Evolutionary conservation across 2,113 vertebrate species (phyloP).

Genomic region (Malurus cyaneus): DNA sequence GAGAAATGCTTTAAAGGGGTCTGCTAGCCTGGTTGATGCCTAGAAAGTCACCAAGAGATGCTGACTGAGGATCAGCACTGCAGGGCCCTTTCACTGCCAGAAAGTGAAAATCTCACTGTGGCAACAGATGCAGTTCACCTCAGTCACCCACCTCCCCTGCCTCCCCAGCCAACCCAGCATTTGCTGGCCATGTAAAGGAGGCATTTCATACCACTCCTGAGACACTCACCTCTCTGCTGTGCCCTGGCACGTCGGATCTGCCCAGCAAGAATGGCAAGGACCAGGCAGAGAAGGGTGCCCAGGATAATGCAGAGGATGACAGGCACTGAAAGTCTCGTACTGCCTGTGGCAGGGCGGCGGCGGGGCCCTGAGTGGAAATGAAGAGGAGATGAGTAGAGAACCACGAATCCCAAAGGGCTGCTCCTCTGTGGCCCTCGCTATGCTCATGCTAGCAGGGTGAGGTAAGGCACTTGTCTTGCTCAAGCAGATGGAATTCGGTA

Average conservation of each 20-base stretch:
- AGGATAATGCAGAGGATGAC: constrained; percentile 48
- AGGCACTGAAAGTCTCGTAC: not conserved
- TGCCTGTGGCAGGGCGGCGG: not conserved
- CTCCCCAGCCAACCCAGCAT: not conserved
- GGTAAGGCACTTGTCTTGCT: not conserved
- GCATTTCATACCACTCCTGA: not conserved
- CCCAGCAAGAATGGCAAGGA: constrained; percentile 29
- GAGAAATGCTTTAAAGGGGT: not conserved
- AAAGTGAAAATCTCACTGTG: not conserved
- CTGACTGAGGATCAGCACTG: not conserved
- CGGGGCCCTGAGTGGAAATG: not conserved
- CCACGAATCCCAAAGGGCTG: not conserved
- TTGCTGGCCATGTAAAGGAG: not conserved
- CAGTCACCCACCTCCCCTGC: not conserved
- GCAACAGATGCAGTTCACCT: not conserved
- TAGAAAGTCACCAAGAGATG: not conserved
- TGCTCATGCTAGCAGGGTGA: not conserved
- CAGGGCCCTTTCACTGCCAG: not conserved
- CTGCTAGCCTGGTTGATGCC: not conserved
- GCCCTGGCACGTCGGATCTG: constrained; percentile 4
- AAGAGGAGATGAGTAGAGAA: not conserved
- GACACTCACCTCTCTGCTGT: constrained; percentile 1
- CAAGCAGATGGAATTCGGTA: not conserved
- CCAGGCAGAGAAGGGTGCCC: constrained; percentile 24
- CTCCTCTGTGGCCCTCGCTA: not conserved